These are phyloP conservation scores for Acipenser oxyrinchus DNA, from an alignment of 2,797 vertebrate genomes.

Conservation along the genomic window DNA sequence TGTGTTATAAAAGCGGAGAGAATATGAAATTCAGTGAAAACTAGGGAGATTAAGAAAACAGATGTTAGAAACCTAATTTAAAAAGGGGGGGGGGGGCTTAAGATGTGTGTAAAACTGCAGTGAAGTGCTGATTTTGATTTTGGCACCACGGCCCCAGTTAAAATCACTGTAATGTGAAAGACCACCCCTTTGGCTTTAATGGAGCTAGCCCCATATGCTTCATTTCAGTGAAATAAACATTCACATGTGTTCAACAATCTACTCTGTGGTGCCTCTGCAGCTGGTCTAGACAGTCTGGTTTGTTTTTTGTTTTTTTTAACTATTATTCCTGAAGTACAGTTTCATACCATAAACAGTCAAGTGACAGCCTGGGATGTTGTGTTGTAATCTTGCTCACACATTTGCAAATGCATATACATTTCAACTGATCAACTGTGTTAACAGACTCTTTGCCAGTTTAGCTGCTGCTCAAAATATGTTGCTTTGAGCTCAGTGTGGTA, in stretches of 20 bases:
- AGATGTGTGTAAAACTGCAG: not conserved
- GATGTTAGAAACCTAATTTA: not conserved
- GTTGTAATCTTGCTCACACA: no score
- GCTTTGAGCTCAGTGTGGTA: no score
- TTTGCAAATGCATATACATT: no score
- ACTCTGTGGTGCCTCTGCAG: conserved; percentile 26
- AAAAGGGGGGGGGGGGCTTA: not conserved
- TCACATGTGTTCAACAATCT: conserved; percentile 48
- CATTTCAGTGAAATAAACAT: conserved; percentile 55
- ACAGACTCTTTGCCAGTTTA: no score
- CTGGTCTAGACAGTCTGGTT: conserved; percentile 42
- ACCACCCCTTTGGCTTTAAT: conserved; percentile 42
- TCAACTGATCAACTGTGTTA: no score
- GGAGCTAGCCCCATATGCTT: conserved; percentile 39
- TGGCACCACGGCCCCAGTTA: conserved; percentile 18
- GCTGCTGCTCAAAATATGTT: no score
- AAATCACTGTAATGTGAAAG: conserved; percentile 8
- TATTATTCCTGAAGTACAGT: no score
- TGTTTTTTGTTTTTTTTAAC: conserved; percentile 17
- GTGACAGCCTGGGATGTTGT: no score
- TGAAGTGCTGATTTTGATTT: conserved; percentile 30
- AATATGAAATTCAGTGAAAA: not conserved
- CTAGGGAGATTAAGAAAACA: not conserved
- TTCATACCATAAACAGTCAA: no score
- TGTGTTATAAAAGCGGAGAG: no score